Evolutionary conservation across 2,113 vertebrate genomes (phyloP), one percentile per base, ranked within the genome.

Genomic region (Trogon melanurus): DNA sequence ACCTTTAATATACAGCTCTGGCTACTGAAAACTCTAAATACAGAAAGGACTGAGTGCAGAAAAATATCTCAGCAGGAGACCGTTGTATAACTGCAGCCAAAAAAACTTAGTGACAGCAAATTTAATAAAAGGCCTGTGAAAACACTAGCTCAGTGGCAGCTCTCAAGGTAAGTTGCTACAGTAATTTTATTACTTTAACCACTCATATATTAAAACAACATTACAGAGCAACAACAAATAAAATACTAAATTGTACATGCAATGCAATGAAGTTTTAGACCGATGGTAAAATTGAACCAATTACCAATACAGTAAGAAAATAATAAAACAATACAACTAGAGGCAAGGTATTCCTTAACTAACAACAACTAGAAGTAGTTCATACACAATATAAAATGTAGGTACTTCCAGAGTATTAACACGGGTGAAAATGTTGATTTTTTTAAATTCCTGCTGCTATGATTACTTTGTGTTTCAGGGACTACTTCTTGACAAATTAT

Each of bases 91-190:
- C 32, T 88, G 58, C 27, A 47, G 19, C 36, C 79, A 89, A 79
- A 57, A 76, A 88, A 60, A 9, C 30, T 36, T n/a, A 50, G 48
- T 85, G 75, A 76, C 54, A 86, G 65, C 14, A 95, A 94, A 89
- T 88, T 34, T 89, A 81, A 94, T 83, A 94, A 87, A 95, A 95
- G 34, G 15, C 45, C 62, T 32, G 10, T 8, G n/a, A 89, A 64
- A 96, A 86, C 34, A 87, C 32, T 65, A 82, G 47, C n/a, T 88
- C 30, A 62, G 26, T 58, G 60, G 70, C 50, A 75, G 53, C 15
- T 95, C 50, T 97, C 72, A 91, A 96, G 93, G 76, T 91, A 87
- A 92, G 83, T 48, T 70, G 38, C 23, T 91, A 27, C n/a, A 92
- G 20, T 83, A 81, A 88, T 93, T 96, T 95, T 90, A 91, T 88